phyloP scores from a whole-genome alignment of 2,797 vertebrate genomes.

The Lacerta bilineata region DNA sequence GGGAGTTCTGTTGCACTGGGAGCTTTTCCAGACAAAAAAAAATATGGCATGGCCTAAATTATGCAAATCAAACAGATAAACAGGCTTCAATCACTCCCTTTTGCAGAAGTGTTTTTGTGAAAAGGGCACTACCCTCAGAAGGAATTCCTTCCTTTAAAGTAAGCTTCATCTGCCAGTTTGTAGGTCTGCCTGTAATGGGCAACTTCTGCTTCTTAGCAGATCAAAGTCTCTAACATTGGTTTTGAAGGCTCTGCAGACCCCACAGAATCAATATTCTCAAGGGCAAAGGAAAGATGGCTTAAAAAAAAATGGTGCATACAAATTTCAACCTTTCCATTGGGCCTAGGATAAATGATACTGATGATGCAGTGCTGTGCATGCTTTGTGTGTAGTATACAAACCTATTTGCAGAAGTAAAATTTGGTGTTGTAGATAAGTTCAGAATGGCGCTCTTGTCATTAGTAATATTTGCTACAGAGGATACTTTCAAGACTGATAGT shows the following conservation, averaged over 20 bases:
- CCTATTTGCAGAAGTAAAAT: not conserved
- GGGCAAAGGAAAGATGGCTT: conserved; percentile 28
- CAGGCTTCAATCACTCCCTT: not conserved
- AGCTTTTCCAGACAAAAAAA: not conserved
- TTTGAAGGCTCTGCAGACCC: conserved; percentile 54
- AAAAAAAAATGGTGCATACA: not conserved
- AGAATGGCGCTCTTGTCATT: conserved; percentile 14
- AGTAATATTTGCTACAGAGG: not conserved
- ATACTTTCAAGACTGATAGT: conserved; percentile 3
- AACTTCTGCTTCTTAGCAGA: conserved; percentile 38
- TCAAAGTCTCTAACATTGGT: conserved; percentile 8
- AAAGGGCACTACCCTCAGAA: not conserved
- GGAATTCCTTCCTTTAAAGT: not conserved
- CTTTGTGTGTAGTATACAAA: not conserved
- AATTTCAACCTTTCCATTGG: not conserved
- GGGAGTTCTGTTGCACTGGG: not conserved
- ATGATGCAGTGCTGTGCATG: not conserved
- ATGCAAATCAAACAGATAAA: not conserved
- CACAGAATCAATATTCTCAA: conserved; percentile 39
- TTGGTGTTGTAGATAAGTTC: not conserved
- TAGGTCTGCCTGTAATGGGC: conserved; percentile 1
- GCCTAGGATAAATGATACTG: not conserved
- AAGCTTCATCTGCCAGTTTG: conserved; percentile 1
- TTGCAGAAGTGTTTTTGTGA: not conserved
- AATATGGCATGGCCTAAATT: not conserved